phyloP scores from a whole-genome alignment of 1,140 invertebrate species.

The Tetramorium parvispinum region DNA sequence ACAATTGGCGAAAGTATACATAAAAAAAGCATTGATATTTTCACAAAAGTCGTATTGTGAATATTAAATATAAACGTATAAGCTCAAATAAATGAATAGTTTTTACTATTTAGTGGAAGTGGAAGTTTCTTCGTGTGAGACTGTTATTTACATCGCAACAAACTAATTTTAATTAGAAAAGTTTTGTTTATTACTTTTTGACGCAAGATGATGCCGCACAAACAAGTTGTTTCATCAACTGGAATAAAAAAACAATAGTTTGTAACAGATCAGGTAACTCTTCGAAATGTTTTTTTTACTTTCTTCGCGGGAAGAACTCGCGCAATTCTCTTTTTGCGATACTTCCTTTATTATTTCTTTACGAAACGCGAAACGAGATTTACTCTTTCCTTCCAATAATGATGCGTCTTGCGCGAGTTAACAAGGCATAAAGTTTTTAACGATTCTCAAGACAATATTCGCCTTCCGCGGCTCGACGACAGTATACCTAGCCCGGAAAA shows the following conservation, averaged over 20 bases:
- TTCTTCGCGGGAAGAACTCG: constrained; percentile 1
- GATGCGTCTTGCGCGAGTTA: constrained; percentile 26
- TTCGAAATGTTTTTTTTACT: constrained; percentile 8
- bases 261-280: neutral
- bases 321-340: neutral
- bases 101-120: neutral
- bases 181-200: constrained; percentile 18
- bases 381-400: constrained; percentile 25
- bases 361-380: constrained; percentile 33
- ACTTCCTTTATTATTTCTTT: constrained; percentile 7
- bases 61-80: constrained; percentile 28
- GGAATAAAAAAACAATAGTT: neutral
- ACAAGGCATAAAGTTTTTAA: constrained; percentile 53
- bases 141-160: neutral
- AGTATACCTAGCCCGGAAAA: neutral
- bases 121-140: neutral
- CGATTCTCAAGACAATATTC: constrained; percentile 32
- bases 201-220: neutral
- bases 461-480: neutral
- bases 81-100: neutral
- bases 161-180: constrained; percentile 23
- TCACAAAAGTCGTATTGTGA: neutral
- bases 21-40: neutral
- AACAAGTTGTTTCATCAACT: constrained; percentile 1
- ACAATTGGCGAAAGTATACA: neutral